phyloP scores from a whole-genome alignment of 2,888 invertebrate genomes.

The Nemurella pictetii region DNA sequence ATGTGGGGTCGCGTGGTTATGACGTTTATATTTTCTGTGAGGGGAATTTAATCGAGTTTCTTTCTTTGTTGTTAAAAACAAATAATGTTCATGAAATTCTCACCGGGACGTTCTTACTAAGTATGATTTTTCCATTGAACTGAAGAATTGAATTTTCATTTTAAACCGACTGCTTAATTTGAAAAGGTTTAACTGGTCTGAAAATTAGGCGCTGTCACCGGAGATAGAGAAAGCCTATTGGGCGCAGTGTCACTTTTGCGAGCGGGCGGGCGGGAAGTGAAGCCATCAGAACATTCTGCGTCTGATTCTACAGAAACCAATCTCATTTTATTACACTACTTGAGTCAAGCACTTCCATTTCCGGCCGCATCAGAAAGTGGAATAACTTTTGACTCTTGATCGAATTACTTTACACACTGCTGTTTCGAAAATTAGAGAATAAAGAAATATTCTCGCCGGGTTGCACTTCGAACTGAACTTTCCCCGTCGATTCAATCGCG shows the following conservation, averaged over 20 bases:
- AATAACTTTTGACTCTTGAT: conserved; percentile 26
- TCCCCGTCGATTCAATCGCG: not conserved
- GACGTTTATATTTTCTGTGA: not conserved
- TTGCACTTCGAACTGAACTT: not conserved
- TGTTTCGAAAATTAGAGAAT: conserved; percentile 28
- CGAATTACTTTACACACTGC: conserved; percentile 23
- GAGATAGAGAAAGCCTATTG: not conserved
- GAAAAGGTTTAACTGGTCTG: not conserved
- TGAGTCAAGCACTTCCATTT: conserved; percentile 14
- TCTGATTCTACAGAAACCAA: conserved; percentile 36
- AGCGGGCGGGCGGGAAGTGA: not conserved
- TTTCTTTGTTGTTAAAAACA: too few species aligned
- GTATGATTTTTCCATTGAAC: too few species aligned
- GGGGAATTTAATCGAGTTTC: not conserved
- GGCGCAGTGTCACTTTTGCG: not conserved
- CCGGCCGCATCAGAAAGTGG: conserved; percentile 17
- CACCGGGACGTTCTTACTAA: too few species aligned
- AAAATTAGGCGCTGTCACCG: not conserved
- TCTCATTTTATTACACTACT: conserved; percentile 37
- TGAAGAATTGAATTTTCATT: too few species aligned
- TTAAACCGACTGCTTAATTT: not conserved
- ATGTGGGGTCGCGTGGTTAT: not conserved
- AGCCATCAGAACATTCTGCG: conserved; percentile 8
- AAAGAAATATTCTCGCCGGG: not conserved
- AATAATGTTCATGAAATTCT: too few species aligned